These are phyloP conservation scores for Conistra vaccinii DNA, from an alignment of 2,888 invertebrate species.

Conservation along the genomic window DNA sequence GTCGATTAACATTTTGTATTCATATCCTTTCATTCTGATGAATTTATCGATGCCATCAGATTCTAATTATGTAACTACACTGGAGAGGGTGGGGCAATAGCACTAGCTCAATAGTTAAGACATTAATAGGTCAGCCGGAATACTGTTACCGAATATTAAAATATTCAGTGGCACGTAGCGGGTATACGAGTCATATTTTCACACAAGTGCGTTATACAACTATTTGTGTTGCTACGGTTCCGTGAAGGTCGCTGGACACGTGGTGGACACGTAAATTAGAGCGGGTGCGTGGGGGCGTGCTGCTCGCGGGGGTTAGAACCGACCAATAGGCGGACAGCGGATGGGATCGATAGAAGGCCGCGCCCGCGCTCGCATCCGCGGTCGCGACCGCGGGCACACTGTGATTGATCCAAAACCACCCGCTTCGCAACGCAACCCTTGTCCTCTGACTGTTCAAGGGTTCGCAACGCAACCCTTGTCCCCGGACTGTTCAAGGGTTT, in stretches of 20 bases:
- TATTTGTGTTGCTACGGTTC: conserved; percentile 70
- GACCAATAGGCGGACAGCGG: conserved; percentile 73
- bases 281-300: conserved; percentile 71
- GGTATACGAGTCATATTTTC: conserved; percentile 49
- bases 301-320: conserved; percentile 64
- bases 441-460: conserved; percentile 45
- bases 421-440: conserved; percentile 57
- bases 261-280: conserved; percentile 78
- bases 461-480: conserved; percentile 55
- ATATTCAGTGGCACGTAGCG: conserved; percentile 49
- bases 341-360: conserved; percentile 73
- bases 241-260: conserved; percentile 81
- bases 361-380: conserved; percentile 77
- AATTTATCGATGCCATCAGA: conserved; percentile 15
- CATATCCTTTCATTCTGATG: neutral
- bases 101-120: conserved; percentile 33
- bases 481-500: conserved; percentile 59
- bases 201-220: conserved; percentile 53
- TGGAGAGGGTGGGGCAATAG: neutral
- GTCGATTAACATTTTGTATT: neutral
- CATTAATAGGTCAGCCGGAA: conserved; percentile 25
- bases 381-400: conserved; percentile 66
- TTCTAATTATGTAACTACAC: conserved; percentile 11
- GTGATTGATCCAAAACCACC: conserved; percentile 65
- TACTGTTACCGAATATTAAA: conserved; percentile 46